Conservation (phyloP, 2,888 invertebrate species). For the Panzeria rudis region DNA sequence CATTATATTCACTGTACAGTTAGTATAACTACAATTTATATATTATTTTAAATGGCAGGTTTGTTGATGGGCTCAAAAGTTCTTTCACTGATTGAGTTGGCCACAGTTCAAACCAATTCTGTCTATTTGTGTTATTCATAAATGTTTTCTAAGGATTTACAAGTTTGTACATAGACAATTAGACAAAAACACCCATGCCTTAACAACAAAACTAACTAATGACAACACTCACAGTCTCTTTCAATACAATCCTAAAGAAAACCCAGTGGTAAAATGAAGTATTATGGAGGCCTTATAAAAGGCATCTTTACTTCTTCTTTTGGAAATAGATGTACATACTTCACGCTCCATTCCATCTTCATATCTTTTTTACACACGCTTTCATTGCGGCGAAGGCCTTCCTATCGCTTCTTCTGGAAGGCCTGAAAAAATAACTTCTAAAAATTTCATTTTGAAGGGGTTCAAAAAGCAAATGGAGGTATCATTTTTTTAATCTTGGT, state of each 20-base stretch:
- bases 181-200: background rate
- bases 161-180: slow-evolving; percentile 12
- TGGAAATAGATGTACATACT: too few relatives aligned
- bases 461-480: too few relatives aligned
- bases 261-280: too few relatives aligned
- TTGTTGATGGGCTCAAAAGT: slow-evolving; percentile 14
- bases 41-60: slow-evolving; percentile 41
- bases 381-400: too few relatives aligned
- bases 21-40: background rate
- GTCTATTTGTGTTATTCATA: slow-evolving; percentile 22
- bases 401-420: too few relatives aligned
- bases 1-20: background rate
- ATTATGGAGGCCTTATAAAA: too few relatives aligned
- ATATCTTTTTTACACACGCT: too few relatives aligned
- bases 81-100: background rate
- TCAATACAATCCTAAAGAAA: slow-evolving; percentile 8
- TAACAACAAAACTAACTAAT: slow-evolving; percentile 27
- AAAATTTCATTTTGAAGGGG: too few relatives aligned
- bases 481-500: too few relatives aligned
- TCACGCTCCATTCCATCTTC: too few relatives aligned
- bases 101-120: slow-evolving; percentile 9
- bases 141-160: slow-evolving; percentile 34
- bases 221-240: background rate
- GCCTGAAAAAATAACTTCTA: too few relatives aligned
- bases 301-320: too few relatives aligned